Evolutionary conservation across 1,140 invertebrate species (phyloP), one percentile per base, ranked within the genome.

Genomic region (Pogonomyrmex barbatus): DNA sequence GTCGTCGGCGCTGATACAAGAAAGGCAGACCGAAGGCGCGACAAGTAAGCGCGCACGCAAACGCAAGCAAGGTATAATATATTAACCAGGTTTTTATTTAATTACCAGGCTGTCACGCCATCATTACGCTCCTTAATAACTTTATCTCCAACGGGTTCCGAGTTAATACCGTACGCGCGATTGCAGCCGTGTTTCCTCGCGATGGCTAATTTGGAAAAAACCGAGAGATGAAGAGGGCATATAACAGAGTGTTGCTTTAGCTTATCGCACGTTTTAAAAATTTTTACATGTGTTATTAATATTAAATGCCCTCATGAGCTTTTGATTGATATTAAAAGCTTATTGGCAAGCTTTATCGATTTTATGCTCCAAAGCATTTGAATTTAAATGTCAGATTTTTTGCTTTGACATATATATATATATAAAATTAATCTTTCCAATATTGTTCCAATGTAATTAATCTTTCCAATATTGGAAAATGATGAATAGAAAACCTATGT

Each of bases 11-110:
- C 36, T 60, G 76, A 14, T 24, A 39, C 58, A 78, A 85, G 56
- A 85, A 78, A 76, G 82, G 50, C 50, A 54, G 30, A 12, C 47
- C 36, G 71, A 54, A 65, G 39, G 58, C n/a, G 73, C 82, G 58
- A 85, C 82, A 45, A 52, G 58, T 58, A 33, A 30, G n/a, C 70
- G 70, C 36, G 60, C 73, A 67, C 73, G 82, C 73, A 71, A 76
- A 62, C 76, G 45, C 47, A 60, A 63, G 85, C 77, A 12, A 24
- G 10, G 10, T 82, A 70, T 71, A 86, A 86, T 86, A 86, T 86
- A 86, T 86, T 86, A 86, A 86, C 54, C 54, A 79, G 67, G 54
- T 86, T 86, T 86, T 82, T 86, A 86, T 82, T 86, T 86, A 70
- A 86, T 86, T 86, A 86, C 54, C 77, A n/a, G 14, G 50, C 85